Evolutionary conservation across 2,113 vertebrate species (phyloP).

Genomic region (Chascanopsetta lugubris): DNA sequence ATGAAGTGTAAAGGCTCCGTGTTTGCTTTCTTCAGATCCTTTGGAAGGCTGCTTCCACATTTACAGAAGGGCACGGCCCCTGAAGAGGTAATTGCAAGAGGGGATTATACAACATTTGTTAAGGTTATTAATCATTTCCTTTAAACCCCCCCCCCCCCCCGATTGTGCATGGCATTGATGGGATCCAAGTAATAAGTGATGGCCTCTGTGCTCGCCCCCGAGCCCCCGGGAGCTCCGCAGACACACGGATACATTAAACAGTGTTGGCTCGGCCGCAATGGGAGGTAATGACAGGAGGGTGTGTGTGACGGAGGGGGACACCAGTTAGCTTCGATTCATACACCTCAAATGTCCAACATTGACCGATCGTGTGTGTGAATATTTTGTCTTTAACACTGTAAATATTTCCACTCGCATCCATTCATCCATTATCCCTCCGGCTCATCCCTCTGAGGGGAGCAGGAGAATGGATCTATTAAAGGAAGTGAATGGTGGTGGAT

Average conservation of each 20-base stretch:
- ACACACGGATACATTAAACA: constrained; percentile 40
- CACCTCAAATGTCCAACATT: not conserved
- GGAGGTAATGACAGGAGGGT: constrained; percentile 18
- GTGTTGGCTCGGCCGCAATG: constrained; percentile 25
- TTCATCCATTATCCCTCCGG: not conserved
- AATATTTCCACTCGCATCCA: not conserved
- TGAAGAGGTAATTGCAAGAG: constrained; percentile 41
- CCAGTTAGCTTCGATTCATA: not conserved
- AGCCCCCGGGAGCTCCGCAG: constrained; percentile 47
- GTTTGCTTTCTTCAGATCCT: constrained; percentile 18
- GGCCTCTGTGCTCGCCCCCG: constrained; percentile 42
- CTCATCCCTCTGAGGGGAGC: not conserved
- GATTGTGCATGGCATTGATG: constrained; percentile 52
- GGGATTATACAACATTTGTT: constrained; percentile 63
- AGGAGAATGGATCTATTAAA: too few species aligned
- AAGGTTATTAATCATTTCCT: constrained; percentile 62
- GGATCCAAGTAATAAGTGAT: constrained; percentile 61
- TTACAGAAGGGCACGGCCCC: constrained; percentile 30
- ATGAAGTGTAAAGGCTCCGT: constrained; percentile 44
- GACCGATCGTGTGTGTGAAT: not conserved
- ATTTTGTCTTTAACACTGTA: not conserved
- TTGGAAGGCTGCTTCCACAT: constrained; percentile 21
- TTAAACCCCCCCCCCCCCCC: constrained; percentile 54
- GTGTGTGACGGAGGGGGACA: not conserved
- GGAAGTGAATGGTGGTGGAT: too few species aligned